A percentile compares a stretch with the other conserved stretches of the same genome.
phyloP scores from a whole-genome alignment of 2,797 vertebrate genomes.

The Sphenopsis melanotis region DNA sequence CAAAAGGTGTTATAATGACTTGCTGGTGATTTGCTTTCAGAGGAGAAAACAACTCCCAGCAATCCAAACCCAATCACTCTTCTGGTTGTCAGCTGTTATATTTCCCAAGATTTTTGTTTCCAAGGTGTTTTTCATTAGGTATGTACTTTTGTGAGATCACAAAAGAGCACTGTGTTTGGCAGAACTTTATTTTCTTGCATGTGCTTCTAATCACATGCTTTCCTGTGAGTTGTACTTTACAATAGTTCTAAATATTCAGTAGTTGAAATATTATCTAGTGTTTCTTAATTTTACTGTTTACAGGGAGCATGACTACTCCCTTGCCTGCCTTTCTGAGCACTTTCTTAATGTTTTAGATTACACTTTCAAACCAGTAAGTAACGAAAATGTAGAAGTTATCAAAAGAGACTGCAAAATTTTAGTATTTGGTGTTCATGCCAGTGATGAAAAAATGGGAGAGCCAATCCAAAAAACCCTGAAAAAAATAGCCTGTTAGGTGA shows the following conservation, averaged over 20 bases:
- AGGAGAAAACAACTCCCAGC: accelerated
- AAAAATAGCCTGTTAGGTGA: background rate
- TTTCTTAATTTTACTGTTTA: background rate
- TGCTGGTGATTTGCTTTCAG: background rate
- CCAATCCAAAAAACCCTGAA: accelerated
- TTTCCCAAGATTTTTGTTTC: background rate
- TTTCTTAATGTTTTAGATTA: background rate
- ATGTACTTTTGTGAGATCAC: background rate
- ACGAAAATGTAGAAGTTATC: background rate
- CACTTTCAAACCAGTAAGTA: background rate
- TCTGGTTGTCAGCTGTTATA: background rate
- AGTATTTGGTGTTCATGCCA: background rate
- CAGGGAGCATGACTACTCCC: background rate
- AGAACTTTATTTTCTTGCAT: background rate
- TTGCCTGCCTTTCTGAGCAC: background rate
- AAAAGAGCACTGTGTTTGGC: background rate
- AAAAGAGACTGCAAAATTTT: background rate
- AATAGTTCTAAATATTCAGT: background rate
- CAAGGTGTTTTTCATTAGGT: background rate
- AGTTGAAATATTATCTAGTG: background rate
- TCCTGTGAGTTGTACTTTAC: background rate
- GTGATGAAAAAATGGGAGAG: background rate
- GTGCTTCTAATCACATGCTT: background rate
- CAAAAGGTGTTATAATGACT: background rate
- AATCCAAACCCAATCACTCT: background rate